Evolutionary conservation across 2,113 vertebrate species (phyloP).

Genomic region (Larimichthys crocea): DNA sequence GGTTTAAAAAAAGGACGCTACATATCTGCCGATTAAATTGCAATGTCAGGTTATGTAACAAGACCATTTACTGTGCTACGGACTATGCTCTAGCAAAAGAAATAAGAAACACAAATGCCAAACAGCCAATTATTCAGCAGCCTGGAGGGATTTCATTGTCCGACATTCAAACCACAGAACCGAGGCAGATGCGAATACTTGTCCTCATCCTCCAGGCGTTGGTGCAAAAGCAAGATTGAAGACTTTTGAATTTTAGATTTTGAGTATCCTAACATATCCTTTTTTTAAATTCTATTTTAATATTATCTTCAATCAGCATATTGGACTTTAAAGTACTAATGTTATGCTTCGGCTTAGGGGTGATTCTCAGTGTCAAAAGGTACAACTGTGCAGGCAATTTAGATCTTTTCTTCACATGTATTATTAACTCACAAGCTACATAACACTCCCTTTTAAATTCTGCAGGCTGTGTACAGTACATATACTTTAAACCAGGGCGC

Average conservation of each 20-base stretch:
- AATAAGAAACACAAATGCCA: constrained; percentile 74
- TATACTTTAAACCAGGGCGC: not conserved
- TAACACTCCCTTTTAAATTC: constrained; percentile 4
- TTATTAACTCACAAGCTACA: constrained; percentile 1
- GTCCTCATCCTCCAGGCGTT: constrained; percentile 33
- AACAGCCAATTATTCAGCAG: constrained; percentile 80
- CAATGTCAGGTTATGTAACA: constrained; percentile 61
- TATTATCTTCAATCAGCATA: constrained; percentile 1
- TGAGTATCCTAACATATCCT: not conserved
- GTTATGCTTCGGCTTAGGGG: not conserved
- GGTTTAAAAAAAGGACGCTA: constrained; percentile 28
- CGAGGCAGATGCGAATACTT: constrained; percentile 8
- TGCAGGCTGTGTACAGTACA: constrained; percentile 8
- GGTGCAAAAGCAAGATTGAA: constrained; percentile 11
- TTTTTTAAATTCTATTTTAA: too few relatives aligned
- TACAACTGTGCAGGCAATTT: not conserved
- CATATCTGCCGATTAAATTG: constrained; percentile 42
- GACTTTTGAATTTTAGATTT: not conserved
- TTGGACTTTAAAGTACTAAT: not conserved
- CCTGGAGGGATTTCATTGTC: constrained; percentile 67
- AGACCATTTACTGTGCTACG: constrained; percentile 45
- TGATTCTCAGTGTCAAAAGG: not conserved
- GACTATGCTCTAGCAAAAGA: constrained; percentile 54
- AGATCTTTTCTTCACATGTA: not conserved
- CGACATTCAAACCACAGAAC: constrained; percentile 56